Conservation (phyloP, 2,888 invertebrate species). For the Monochamus alternatus region DNA sequence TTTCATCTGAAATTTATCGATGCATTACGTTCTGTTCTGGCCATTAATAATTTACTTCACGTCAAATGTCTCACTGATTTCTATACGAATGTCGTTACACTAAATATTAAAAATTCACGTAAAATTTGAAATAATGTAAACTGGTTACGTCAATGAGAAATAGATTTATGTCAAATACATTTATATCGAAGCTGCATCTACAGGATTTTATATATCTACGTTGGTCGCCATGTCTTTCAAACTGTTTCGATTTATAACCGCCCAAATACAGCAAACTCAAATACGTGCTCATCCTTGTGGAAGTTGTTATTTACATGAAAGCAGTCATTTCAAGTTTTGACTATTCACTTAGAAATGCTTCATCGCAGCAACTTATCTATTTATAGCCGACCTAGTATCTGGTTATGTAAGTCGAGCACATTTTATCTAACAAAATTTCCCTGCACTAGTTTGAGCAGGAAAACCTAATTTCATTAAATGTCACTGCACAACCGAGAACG, state of each 20-base stretch:
- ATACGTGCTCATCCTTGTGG: not conserved
- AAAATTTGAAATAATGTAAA: too few species aligned
- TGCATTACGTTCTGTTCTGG: not conserved
- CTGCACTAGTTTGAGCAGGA: slow-evolving; percentile 13
- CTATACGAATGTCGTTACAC: too few species aligned
- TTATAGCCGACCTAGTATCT: slow-evolving; percentile 22
- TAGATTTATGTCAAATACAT: too few species aligned
- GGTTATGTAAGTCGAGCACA: slow-evolving; percentile 16
- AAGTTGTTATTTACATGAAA: slow-evolving; percentile 17
- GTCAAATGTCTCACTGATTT: too few species aligned
- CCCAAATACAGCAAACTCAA: slow-evolving; percentile 3
- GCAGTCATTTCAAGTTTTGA: slow-evolving; percentile 29
- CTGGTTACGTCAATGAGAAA: too few species aligned
- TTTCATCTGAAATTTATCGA: not conserved
- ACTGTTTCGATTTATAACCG: not conserved
- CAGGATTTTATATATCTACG: too few species aligned
- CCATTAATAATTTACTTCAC: slow-evolving; percentile 1
- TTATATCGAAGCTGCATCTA: too few species aligned
- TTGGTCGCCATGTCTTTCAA: not conserved
- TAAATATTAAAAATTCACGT: too few species aligned
- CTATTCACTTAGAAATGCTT: slow-evolving; percentile 27
- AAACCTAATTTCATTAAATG: slow-evolving; percentile 24
- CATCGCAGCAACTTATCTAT: slow-evolving; percentile 22
- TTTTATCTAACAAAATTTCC: slow-evolving; percentile 13
- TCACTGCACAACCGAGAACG: slow-evolving; percentile 11